phyloP scores from a whole-genome alignment of 2,888 invertebrate genomes.

The Chrysomela aeneicollis region DNA sequence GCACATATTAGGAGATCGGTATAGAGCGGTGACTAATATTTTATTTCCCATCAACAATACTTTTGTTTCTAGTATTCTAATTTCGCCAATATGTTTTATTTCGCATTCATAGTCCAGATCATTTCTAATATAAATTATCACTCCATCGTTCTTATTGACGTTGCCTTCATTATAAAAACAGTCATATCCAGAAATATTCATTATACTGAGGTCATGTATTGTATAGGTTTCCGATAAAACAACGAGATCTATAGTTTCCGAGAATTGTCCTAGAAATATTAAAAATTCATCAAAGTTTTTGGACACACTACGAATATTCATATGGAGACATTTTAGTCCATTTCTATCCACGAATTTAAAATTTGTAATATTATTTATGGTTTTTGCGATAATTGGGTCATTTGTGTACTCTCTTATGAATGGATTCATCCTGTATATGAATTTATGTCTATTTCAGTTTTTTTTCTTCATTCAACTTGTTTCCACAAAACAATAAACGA shows the following conservation, averaged over 20 bases:
- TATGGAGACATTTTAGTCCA: not conserved
- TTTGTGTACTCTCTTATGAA: constrained; percentile 6
- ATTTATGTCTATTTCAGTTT: not conserved
- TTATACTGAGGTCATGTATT: constrained; percentile 1
- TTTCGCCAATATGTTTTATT: constrained; percentile 11
- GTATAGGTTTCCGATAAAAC: constrained; percentile 7
- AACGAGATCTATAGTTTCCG: not conserved
- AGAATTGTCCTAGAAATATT: not conserved
- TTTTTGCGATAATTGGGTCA: constrained; percentile 8
- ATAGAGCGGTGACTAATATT: too few relatives aligned
- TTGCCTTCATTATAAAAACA: constrained; percentile 13
- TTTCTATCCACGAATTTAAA: not conserved
- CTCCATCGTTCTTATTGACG: constrained; percentile 9
- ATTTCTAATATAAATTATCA: not conserved
- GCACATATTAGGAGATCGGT: too few relatives aligned
- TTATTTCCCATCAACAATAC: too few relatives aligned
- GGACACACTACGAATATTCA: constrained; percentile 9
- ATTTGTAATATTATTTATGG: not conserved
- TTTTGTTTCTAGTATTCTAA: constrained; percentile 2
- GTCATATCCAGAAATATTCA: constrained; percentile 4
- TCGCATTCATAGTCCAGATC: not conserved
- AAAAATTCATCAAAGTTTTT: constrained; percentile 13
- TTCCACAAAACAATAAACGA: not conserved
- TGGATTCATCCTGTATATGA: constrained; percentile 9
- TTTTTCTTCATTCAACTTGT: not conserved